These are phyloP conservation scores for Monodelphis domestica DNA, from an alignment of 2,797 vertebrate species.

Conservation along the genomic window DNA sequence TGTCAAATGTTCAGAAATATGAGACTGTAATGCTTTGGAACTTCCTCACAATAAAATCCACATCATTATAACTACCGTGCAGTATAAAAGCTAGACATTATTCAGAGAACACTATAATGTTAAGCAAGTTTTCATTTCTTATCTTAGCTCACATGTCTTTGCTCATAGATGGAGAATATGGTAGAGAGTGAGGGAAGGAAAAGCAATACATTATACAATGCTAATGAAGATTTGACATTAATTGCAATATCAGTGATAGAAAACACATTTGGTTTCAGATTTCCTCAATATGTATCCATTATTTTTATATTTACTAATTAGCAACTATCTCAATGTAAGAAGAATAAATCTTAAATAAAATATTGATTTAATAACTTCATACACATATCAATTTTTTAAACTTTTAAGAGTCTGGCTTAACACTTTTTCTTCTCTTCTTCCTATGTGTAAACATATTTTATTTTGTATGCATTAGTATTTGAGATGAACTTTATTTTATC, in stretches of 20 bases:
- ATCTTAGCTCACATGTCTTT: conserved; percentile 49
- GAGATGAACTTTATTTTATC: neutral
- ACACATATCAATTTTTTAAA: neutral
- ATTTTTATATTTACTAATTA: neutral
- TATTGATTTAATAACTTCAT: neutral
- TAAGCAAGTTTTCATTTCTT: conserved; percentile 52
- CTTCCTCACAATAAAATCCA: conserved; percentile 62
- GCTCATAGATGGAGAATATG: conserved; percentile 6
- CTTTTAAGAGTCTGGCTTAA: neutral
- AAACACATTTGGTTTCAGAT: conserved; percentile 22
- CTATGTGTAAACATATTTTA: neutral
- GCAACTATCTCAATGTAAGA: neutral
- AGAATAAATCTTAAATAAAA: neutral
- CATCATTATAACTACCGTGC: conserved; percentile 61
- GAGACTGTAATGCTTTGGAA: conserved; percentile 61
- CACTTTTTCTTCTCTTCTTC: neutral
- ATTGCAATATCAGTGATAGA: conserved; percentile 1
- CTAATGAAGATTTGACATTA: conserved; percentile 39
- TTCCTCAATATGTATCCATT: neutral
- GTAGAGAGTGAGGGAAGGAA: conserved; percentile 26
- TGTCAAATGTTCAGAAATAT: conserved; percentile 44
- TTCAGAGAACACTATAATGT: conserved; percentile 58
- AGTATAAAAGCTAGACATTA: conserved; percentile 68
- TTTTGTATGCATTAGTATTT: neutral
- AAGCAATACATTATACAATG: conserved; percentile 1